Evolutionary conservation across 2,113 vertebrate species (phyloP), one percentile per base, ranked within the genome.

Genomic region (Anguilla japonica): DNA sequence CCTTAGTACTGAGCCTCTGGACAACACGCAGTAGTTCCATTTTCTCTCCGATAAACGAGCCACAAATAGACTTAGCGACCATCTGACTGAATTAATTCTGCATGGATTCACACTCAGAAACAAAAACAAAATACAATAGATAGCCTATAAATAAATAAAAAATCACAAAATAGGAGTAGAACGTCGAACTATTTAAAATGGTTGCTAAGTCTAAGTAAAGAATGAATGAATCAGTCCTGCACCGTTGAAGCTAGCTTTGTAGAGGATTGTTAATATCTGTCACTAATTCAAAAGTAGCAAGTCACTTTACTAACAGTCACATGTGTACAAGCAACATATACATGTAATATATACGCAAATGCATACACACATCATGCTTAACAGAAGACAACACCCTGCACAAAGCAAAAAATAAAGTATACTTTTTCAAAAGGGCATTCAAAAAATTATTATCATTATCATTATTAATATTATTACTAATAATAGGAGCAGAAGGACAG

Each of bases 401-500:
- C 34, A 80, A 81, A 1, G 41, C 79, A 81, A 81, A 82, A 82
- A 50, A 53, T 53, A 13, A 29, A 75, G 71, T 34, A 29, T 29
- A 82, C 41, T 43, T 53, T 53, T 53, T 82, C n/a, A 41, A 34
- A 41, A 26, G 81, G 46, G 81, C 46, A 82, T 82, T 39, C 50
- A 85, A 75, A 75, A 79, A 53, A 79, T 79, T 79, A 85, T 80
- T 85, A 75, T 85, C 57, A 81, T 86, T 80, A 85, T 85, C 67
- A 85, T 85, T 85, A 81, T 81, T 85, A 79, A 41, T 86, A 63
- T 81, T 63, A 60, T 63, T 86, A 85, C 53, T 39, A 39, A 22
- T 85, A 79, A 79, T 85, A 79, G 53, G 39, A 86, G 79, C 22
- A 86, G 26, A 34, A 41, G 41, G 7, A 80, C 75, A 81, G 78